Evolutionary conservation across 2,888 invertebrate species (phyloP), one percentile per base, ranked within the genome.

Genomic region (Cantharis lateralis): DNA sequence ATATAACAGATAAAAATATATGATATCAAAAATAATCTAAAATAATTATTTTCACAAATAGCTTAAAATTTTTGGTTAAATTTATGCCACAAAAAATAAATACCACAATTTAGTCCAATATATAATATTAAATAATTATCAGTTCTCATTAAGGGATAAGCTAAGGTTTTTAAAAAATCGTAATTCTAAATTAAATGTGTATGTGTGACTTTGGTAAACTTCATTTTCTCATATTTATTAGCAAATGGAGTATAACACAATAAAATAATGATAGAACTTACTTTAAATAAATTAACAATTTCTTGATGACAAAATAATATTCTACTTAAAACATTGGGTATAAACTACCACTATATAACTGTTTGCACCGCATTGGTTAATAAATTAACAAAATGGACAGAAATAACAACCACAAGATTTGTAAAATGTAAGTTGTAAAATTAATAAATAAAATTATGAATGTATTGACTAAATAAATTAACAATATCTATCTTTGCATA

Each of bases 1-100:
- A 68, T 75, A 75, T 75, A 75, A 75, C 75, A 71, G 70, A 64
- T 71, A 75, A 68, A 68, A 73, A 73, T 73, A 62, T 68, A 73
- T 68, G 71, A 62, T 73, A 73, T 73, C 73, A 73, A 73, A 73
- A 73, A 73, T 73, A 73, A 73, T 62, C 73, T 73, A 73, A 68
- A 15, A 66, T 48, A 48, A 48, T 48, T 48, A 66, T 32, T 62
- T 68, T 73, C 32, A 26, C 68, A 73, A 66, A 71, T 71, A 70
- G 61, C n/a, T 20, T 71, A 66, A 48, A 73, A 68, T 73, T 73
- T 73, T 73, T 73, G 73, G 73, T 73, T 68, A 28, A 18, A 32
- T 68, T 73, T 62, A 68, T 73, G 73, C 73, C 68, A 73, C 68
- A 73, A 68, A 73, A 26, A 68, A 13, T 64, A 73, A 64, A 62